These are phyloP conservation scores for Mythimna loreyi DNA, from an alignment of 2,888 invertebrate genomes.

Conservation along the genomic window DNA sequence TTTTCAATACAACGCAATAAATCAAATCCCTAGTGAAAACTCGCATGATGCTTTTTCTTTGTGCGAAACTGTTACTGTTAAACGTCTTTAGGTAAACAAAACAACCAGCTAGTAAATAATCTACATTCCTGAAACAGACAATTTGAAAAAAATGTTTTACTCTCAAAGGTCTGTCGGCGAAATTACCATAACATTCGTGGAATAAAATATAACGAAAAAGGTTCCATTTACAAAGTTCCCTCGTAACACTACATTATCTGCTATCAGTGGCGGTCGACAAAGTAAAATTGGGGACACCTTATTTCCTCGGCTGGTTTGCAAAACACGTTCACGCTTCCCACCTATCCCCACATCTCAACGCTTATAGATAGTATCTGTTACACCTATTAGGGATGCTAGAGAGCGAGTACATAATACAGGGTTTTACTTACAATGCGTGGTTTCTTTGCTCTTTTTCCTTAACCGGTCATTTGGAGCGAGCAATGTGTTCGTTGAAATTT, in stretches of 20 bases:
- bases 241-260: conserved; percentile 85
- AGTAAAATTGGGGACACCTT: conserved; percentile 89
- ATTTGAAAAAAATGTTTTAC: conserved; percentile 54
- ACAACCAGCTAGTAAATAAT: conserved; percentile 37
- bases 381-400: conserved; percentile 77
- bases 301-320: conserved; percentile 89
- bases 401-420: conserved; percentile 27
- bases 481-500: conserved; percentile 65
- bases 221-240: conserved; percentile 79
- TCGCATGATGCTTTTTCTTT: conserved; percentile 1
- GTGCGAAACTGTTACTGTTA: conserved; percentile 4
- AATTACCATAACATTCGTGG: conserved; percentile 67
- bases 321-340: conserved; percentile 90
- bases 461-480: conserved; percentile 49
- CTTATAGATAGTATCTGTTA: conserved; percentile 90
- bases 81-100: conserved; percentile 28
- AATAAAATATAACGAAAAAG: conserved; percentile 77
- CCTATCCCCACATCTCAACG: conserved; percentile 90
- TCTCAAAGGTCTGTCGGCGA: conserved; percentile 58
- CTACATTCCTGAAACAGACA: conserved; percentile 41
- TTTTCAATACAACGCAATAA: conserved; percentile 32
- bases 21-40: conserved; percentile 7
- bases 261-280: conserved; percentile 87
- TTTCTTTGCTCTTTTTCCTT: conserved; percentile 39
- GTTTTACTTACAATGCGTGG: conserved; percentile 71